Conservation (phyloP, 2,797 vertebrate genomes). For the Harpagifer antarcticus region DNA sequence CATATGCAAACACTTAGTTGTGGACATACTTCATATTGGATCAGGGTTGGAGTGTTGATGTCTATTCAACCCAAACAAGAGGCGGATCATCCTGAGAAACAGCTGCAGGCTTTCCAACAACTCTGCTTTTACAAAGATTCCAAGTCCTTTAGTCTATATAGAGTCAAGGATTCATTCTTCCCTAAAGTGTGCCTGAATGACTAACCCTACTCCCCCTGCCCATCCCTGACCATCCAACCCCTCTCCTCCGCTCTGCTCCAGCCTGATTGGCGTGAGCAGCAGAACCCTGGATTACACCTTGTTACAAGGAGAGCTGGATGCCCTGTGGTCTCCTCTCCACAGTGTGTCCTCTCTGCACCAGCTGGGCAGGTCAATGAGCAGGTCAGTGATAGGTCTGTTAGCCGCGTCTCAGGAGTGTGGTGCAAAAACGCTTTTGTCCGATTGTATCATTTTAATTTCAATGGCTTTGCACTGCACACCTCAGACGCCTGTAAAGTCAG, state of each 20-base stretch:
- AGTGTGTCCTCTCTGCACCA: conserved; percentile 87
- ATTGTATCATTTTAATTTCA: conserved; percentile 42
- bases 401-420: conserved; percentile 53
- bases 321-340: conserved; percentile 89
- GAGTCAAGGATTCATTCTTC: conserved; percentile 37
- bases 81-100: conserved; percentile 6
- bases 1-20: background rate
- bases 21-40: background rate
- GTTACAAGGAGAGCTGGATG: conserved; percentile 87
- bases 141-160: conserved; percentile 20
- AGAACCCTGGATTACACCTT: conserved; percentile 85
- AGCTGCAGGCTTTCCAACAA: background rate
- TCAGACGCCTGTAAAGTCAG: conserved; percentile 46
- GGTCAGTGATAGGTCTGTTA: conserved; percentile 83
- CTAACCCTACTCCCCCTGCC: conserved; percentile 65
- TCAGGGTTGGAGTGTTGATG: background rate
- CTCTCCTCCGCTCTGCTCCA: conserved; percentile 59
- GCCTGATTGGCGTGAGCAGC: conserved; percentile 78
- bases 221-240: conserved; percentile 61
- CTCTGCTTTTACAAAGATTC: background rate
- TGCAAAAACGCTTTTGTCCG: conserved; percentile 53
- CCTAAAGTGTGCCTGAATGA: conserved; percentile 54
- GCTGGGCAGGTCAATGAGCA: conserved; percentile 90
- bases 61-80: conserved; percentile 1
- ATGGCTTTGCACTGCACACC: conserved; percentile 56